Percentiles rank a stretch among this genome's conserved stretches.
These are phyloP conservation scores for Sebastes oblongus DNA, from an alignment of 2,797 vertebrate species.

Conservation along the genomic window DNA sequence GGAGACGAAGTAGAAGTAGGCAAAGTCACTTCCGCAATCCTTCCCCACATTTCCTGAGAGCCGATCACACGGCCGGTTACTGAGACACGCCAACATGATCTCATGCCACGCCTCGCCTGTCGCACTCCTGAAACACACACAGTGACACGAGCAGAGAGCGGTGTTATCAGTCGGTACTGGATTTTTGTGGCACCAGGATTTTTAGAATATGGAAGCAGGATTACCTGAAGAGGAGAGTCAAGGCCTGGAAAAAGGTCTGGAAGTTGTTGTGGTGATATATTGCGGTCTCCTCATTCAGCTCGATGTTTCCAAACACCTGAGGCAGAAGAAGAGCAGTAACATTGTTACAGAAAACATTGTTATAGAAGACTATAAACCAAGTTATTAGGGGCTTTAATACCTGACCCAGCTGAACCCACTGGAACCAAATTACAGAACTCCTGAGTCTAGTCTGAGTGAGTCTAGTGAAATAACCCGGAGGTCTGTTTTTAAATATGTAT, in stretches of 20 bases:
- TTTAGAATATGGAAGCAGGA: neutral
- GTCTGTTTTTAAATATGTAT: conserved; percentile 56
- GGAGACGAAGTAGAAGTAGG: conserved; percentile 98
- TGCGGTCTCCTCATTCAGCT: conserved; percentile 86
- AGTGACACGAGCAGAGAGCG: rapidly evolving
- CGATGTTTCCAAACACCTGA: conserved; percentile 98
- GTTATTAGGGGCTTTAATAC: no score
- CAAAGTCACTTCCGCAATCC: conserved; percentile 96
- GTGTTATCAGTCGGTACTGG: neutral
- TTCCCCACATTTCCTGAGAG: conserved; percentile 82
- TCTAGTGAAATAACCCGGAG: conserved; percentile 29
- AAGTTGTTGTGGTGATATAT: conserved; percentile 98
- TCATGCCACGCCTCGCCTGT: conserved; percentile 98
- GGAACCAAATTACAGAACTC: no score
- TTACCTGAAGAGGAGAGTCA: conserved; percentile 97
- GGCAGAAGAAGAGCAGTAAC: neutral
- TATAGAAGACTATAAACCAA: no score
- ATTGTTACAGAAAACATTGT: no score
- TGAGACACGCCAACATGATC: conserved; percentile 95
- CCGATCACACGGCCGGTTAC: conserved; percentile 85
- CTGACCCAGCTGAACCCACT: no score
- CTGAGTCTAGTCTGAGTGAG: neutral
- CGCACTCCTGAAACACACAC: conserved; percentile 86
- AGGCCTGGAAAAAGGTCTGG: conserved; percentile 93
- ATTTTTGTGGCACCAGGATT: neutral